Evolutionary conservation across 2,888 invertebrate genomes (phyloP).

Genomic region (Lysandra coridon): DNA sequence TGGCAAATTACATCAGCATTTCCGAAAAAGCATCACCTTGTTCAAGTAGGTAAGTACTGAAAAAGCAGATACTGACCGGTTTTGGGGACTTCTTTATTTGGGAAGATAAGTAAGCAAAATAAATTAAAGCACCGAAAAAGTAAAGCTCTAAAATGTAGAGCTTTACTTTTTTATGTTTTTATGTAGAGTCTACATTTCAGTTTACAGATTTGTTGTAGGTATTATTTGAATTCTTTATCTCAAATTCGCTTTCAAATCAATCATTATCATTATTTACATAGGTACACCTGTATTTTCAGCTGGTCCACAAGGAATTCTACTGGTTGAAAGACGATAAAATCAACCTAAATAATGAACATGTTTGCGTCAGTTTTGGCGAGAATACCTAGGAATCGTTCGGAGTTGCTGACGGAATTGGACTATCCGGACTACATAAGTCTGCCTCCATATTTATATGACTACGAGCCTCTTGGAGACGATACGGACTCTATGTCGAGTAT

Average conservation of each 20-base stretch:
- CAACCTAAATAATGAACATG: slow-evolving; percentile 57
- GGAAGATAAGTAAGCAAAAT: too few species aligned
- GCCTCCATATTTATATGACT: slow-evolving; percentile 56
- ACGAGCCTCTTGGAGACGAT: slow-evolving; percentile 48
- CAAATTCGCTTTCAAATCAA: background rate
- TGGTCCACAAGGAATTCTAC: background rate
- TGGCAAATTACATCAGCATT: background rate
- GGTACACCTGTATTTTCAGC: slow-evolving; percentile 29
- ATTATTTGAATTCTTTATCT: background rate
- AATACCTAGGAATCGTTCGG: slow-evolving; percentile 60
- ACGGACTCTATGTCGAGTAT: slow-evolving; percentile 59
- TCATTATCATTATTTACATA: too few species aligned
- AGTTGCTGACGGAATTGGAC: slow-evolving; percentile 63
- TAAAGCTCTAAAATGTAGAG: too few species aligned
- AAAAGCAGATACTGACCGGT: too few species aligned
- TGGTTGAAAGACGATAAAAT: background rate
- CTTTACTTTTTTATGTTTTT: too few species aligned
- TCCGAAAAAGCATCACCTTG: background rate
- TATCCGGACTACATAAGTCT: slow-evolving; percentile 58
- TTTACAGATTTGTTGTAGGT: too few species aligned
- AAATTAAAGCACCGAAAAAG: too few species aligned
- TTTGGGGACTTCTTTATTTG: too few species aligned
- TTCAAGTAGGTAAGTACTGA: too few species aligned
- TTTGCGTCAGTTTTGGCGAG: slow-evolving; percentile 57
- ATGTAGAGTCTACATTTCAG: too few species aligned